Evolutionary conservation across 2,888 invertebrate species (phyloP), one percentile per base, ranked within the genome.

Genomic region (Archips crataeganus): DNA sequence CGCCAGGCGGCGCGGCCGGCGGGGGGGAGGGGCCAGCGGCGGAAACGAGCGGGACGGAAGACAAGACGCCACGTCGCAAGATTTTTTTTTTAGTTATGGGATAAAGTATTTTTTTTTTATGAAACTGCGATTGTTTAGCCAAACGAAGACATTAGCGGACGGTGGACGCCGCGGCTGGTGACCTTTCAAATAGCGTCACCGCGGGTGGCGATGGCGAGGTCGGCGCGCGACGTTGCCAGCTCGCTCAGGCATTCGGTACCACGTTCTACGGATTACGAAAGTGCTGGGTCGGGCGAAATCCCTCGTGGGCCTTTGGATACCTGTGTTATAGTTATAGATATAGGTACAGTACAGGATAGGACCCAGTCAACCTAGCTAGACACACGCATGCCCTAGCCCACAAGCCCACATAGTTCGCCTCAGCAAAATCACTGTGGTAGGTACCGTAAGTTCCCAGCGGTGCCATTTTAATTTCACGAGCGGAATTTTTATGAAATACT

Each of bases 181-280:
- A 94, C 92, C 95, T 94, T 92, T 87, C 85, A 85, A 87, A 87
- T 88, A 91, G 87, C 90, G 89, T 88, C 91, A 88, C 86, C 87
- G 88, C 90, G 89, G 86, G 85, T 83, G 86, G 90, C 90, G 93
- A 93, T 92, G 91, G 89, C 89, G 94, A 91, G 92, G 93, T 92
- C 92, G 92, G 87, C 78, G 87, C 79, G 92, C 93, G 88, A 81
- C 90, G 93, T 94, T 94, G 93, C 94, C 91, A 91, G 87, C 85
- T 84, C 91, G 88, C 85, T 77, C 79, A 83, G 84, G 85, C 85
- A 87, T 87, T 88, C 88, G 76, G 75, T 77, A 78, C 79, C 80
- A 80, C 82, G 80, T 80, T 80, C 77, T 79, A 78, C 78, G 79
- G 79, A 77, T 84, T 81, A 80, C 83, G 84, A 84, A 81, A 83